Base-by-base conservation (phyloP, 2,797 vertebrate genomes). In the Parambassis ranga region DNA sequence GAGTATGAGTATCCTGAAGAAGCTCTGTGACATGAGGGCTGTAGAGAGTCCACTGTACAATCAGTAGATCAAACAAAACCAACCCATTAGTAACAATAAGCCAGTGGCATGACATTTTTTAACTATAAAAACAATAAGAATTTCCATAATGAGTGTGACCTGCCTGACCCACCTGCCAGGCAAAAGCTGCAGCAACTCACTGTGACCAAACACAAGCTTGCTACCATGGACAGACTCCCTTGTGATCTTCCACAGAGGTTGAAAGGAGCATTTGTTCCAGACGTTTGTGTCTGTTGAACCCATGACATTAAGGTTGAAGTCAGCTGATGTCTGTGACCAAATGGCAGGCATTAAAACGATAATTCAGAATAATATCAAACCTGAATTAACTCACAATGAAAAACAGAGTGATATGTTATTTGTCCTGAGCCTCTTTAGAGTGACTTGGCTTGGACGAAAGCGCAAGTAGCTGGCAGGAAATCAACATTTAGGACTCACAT, bases 221-320 rank as follows among this genome's bases (percentile, higher is more conserved):
- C 24, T 8, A 36, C 24, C 36, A 32, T 13, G 47, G 49, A 39
- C 57, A 60, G 59, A 42, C 36, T 16, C 55, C 33, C 66, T 49
- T 55, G 53, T 48, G 60, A 68, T 79, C 59, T 20, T 58, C 33
- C 30, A 7, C 18, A 9, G 31, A 59, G 42, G 43, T 26, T 74
- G 67, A 84, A 85, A 67, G 68, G 15, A 65, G n/a, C 44, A 27
- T 78, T 75, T 80, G 81, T 85, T 73, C 44, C 19, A 41, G 30
- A 44, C 14, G 24, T 61, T 63, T 56, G 28, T n/a, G 18, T 56
- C 68, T 50, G 47, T 26, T 71, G 47, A 77, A 79, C 76, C 33
- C 53, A 11, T 63, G 67, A 84, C 77, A 70, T 49, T 7, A 59
- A 57, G 58, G 56, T 30, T 39, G 47, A 49, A 72, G 69, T 83